Conservation (phyloP, 2,888 invertebrate species). For the Netelia fuscicornis region DNA sequence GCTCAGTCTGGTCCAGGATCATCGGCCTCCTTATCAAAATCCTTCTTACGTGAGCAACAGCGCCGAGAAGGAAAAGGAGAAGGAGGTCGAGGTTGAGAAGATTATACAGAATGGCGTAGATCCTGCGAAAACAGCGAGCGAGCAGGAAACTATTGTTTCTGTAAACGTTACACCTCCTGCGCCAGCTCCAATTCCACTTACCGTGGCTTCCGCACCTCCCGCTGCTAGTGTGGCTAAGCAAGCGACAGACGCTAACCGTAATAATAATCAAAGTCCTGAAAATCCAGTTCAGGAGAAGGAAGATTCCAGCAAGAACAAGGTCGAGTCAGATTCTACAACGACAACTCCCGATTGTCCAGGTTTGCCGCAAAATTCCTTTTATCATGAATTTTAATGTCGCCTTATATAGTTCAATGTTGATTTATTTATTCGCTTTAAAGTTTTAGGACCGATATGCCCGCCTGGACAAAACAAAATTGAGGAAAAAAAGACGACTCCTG, state of each 20-base stretch:
- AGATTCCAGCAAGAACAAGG: conserved; percentile 62
- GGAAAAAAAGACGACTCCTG: conserved; percentile 79
- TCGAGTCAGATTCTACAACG: conserved; percentile 61
- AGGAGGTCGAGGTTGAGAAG: conserved; percentile 77
- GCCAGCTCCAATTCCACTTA: conserved; percentile 19
- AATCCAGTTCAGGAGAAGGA: conserved; percentile 71
- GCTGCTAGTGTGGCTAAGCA: conserved; percentile 66
- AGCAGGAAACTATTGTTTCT: conserved; percentile 64
- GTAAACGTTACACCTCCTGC: conserved; percentile 54
- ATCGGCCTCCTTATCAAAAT: conserved; percentile 80
- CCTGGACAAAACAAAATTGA: conserved; percentile 78
- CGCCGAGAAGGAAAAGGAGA: conserved; percentile 63
- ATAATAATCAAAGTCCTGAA: conserved; percentile 79
- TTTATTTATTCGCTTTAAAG: conserved; percentile 38
- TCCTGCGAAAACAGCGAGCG: conserved; percentile 72
- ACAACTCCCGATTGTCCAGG: conserved; percentile 73
- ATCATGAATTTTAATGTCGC: too few relatives aligned
- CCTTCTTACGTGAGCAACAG: conserved; percentile 75
- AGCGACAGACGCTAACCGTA: conserved; percentile 77
- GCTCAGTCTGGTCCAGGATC: conserved; percentile 83
- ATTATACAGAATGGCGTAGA: conserved; percentile 81
- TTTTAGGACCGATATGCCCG: conserved; percentile 69
- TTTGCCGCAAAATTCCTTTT: conserved; percentile 31
- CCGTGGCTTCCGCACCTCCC: conserved; percentile 5
- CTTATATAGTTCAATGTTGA: conserved; percentile 1